Conservation (phyloP, 2,888 invertebrate genomes). For the Corbicula japonica region DNA sequence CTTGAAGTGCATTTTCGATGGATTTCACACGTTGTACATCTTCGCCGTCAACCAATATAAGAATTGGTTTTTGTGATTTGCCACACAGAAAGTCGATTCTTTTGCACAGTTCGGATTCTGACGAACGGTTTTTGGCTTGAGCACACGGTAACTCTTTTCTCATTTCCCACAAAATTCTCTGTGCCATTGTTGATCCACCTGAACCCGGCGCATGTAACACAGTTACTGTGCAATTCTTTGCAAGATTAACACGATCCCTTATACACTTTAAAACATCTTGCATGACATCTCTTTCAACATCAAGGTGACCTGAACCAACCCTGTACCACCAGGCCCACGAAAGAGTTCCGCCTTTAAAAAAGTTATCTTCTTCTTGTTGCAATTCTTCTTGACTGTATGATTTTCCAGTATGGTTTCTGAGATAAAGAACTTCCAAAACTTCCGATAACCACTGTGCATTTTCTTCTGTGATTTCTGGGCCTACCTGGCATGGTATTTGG, state of each 20-base stretch:
- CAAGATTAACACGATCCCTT: constrained; percentile 18
- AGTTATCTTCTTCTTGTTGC: constrained; percentile 55
- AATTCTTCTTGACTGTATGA: constrained; percentile 40
- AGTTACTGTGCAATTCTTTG: constrained; percentile 48
- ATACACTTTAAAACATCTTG: constrained; percentile 42
- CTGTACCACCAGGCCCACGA: constrained; percentile 65
- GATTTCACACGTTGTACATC: constrained; percentile 58
- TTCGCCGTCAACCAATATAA: constrained; percentile 68
- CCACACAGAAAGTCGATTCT: constrained; percentile 59
- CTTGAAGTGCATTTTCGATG: constrained; percentile 38
- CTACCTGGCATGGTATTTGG: background rate
- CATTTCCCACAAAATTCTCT: constrained; percentile 65
- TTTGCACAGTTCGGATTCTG: constrained; percentile 46
- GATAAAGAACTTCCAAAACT: constrained; percentile 65
- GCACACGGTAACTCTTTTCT: constrained; percentile 56
- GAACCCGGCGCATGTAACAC: constrained; percentile 68
- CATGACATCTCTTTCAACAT: constrained; percentile 59
- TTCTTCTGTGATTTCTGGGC: constrained; percentile 29
- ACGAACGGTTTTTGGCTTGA: constrained; percentile 50
- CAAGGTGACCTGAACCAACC: constrained; percentile 44
- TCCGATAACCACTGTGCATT: constrained; percentile 62
- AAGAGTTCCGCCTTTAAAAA: constrained; percentile 67
- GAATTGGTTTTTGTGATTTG: constrained; percentile 57
- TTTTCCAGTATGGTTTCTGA: constrained; percentile 44
- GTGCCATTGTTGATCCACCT: constrained; percentile 71